phyloP scores from a whole-genome alignment of 2,113 vertebrate species.

The Psilopogon haemacephalus region DNA sequence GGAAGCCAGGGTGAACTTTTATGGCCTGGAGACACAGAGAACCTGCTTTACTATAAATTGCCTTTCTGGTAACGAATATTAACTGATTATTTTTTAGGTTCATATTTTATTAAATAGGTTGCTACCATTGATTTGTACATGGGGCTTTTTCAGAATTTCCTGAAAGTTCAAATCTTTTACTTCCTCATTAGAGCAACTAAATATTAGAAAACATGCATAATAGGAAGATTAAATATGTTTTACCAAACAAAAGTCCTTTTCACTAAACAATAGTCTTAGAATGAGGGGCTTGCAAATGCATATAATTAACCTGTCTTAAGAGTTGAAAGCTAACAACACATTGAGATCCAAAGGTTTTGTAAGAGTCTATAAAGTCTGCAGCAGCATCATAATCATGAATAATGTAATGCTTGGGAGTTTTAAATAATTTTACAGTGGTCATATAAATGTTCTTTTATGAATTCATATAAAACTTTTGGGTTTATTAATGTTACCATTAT shows the following conservation, averaged over 20 bases:
- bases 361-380: constrained; percentile 32
- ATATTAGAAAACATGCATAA: constrained; percentile 37
- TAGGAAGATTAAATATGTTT: constrained; percentile 51
- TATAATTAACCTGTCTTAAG: background rate
- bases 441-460: constrained; percentile 48
- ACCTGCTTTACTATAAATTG: constrained; percentile 53
- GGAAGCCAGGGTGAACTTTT: constrained; percentile 30
- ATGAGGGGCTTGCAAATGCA: background rate
- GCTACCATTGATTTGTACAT: constrained; percentile 61
- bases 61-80: constrained; percentile 53
- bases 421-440: constrained; percentile 39
- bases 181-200: constrained; percentile 15
- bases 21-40: constrained; percentile 23
- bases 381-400: constrained; percentile 53
- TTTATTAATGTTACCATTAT: constrained; percentile 39
- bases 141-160: constrained; percentile 55
- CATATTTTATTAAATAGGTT: constrained; percentile 65
- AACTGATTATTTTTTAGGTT: constrained; percentile 50
- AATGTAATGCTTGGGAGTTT: constrained; percentile 6
- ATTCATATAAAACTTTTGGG: constrained; percentile 30
- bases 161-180: constrained; percentile 55
- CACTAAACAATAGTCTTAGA: constrained; percentile 18
- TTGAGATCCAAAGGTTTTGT: constrained; percentile 31
- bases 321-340: background rate
- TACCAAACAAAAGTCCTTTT: background rate